These are phyloP conservation scores for Chascanopsetta lugubris DNA, from an alignment of 2,113 vertebrate species.

Conservation along the genomic window DNA sequence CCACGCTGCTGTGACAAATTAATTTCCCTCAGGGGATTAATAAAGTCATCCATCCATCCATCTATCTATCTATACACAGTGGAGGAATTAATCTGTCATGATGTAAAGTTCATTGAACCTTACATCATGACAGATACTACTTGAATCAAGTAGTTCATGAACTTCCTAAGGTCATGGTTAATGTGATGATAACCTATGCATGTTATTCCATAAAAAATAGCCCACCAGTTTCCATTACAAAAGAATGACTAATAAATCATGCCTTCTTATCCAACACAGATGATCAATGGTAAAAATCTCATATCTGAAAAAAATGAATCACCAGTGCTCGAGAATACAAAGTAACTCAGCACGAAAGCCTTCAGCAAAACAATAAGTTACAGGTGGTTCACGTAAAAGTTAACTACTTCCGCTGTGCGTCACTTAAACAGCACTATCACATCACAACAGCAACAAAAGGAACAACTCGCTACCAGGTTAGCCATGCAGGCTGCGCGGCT, in stretches of 20 bases:
- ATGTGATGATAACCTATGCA: too few species aligned
- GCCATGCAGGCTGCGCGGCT: not conserved
- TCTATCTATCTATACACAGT: too few species aligned
- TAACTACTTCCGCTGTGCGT: not conserved
- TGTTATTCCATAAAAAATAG: too few species aligned
- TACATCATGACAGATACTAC: too few species aligned
- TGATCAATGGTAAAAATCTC: not conserved
- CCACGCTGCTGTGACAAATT: too few species aligned
- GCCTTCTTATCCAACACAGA: not conserved
- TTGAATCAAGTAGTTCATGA: not conserved
- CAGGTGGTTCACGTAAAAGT: not conserved
- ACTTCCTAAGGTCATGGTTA: too few species aligned
- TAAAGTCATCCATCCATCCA: too few species aligned
- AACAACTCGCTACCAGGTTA: not conserved
- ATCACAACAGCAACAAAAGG: too few species aligned
- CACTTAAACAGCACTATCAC: slow-evolving; percentile 10
- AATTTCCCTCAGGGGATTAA: too few species aligned
- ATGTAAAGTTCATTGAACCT: too few species aligned
- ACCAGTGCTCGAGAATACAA: slow-evolving; percentile 16
- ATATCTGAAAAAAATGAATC: slow-evolving; percentile 14
- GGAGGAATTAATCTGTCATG: too few species aligned
- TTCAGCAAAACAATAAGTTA: slow-evolving; percentile 17
- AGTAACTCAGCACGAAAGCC: slow-evolving; percentile 19
- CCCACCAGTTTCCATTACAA: too few species aligned
- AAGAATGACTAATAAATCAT: not conserved